Conservation (phyloP, 2,797 vertebrate species). For the Micrastur ruficollis region DNA sequence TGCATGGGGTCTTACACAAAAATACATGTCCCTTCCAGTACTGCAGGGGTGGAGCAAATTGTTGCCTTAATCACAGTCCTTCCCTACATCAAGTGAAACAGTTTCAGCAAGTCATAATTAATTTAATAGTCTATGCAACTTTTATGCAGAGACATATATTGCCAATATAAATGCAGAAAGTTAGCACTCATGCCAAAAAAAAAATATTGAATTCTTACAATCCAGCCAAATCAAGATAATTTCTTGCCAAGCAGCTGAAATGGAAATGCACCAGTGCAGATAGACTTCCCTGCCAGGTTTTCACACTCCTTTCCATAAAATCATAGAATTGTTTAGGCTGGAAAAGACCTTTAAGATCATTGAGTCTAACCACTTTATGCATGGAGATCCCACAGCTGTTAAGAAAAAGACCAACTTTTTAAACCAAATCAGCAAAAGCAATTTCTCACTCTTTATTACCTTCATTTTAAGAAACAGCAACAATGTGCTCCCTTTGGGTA, state of each 20-base stretch:
- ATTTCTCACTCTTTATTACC: not conserved
- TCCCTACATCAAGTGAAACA: not conserved
- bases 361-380: not conserved
- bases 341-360: not conserved
- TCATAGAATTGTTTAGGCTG: not conserved
- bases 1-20: not conserved
- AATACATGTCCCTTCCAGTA: not conserved
- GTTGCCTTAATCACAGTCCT: not conserved
- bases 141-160: not conserved
- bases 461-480: not conserved
- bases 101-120: not conserved
- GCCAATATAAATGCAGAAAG: not conserved
- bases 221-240: not conserved
- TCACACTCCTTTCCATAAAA: not conserved
- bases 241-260: slow-evolving; percentile 4
- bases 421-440: not conserved
- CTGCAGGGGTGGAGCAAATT: not conserved
- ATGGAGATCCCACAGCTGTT: not conserved
- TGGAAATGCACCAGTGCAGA: not conserved
- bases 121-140: not conserved
- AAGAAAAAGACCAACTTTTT: not conserved
- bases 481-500: not conserved
- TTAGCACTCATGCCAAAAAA: not conserved
- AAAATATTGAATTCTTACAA: not conserved
- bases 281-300: not conserved